Percentiles rank a stretch among this genome's conserved stretches.
Evolutionary conservation across 2,113 vertebrate species (phyloP).

Genomic region (Rhodinocichla rosea): DNA sequence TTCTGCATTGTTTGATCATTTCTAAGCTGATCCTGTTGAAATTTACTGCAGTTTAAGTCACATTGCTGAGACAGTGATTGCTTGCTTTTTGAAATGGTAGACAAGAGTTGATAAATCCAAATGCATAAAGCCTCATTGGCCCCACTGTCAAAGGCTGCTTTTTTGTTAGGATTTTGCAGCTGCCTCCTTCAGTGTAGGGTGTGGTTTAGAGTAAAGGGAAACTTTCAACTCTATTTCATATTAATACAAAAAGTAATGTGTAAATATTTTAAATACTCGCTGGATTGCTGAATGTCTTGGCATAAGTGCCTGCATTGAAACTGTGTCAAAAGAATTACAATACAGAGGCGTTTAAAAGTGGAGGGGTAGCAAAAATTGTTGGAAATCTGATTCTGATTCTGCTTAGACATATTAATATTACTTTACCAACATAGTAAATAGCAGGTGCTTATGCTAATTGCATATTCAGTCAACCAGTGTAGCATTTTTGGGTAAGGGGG

Average conservation of each 20-base stretch:
- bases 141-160: background rate
- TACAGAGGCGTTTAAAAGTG: background rate
- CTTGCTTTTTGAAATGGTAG: background rate
- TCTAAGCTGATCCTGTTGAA: background rate
- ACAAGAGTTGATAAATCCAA: background rate
- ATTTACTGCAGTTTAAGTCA: background rate
- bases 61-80: background rate
- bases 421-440: background rate
- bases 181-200: background rate
- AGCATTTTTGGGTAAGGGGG: background rate
- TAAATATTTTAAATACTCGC: background rate
- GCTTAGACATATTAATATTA: background rate
- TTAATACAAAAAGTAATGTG: background rate
- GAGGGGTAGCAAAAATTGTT: background rate
- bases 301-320: background rate
- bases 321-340: background rate
- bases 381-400: background rate
- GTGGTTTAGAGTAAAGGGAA: background rate
- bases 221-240: background rate
- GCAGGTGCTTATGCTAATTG: background rate
- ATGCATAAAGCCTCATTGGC: background rate
- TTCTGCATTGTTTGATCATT: background rate
- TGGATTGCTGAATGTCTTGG: background rate
- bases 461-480: accelerated
- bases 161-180: background rate